Percentiles rank a stretch among this genome's conserved stretches.
These are phyloP conservation scores for Drosophila mercatorum DNA, from an alignment of 2,888 invertebrate species.

Conservation along the genomic window DNA sequence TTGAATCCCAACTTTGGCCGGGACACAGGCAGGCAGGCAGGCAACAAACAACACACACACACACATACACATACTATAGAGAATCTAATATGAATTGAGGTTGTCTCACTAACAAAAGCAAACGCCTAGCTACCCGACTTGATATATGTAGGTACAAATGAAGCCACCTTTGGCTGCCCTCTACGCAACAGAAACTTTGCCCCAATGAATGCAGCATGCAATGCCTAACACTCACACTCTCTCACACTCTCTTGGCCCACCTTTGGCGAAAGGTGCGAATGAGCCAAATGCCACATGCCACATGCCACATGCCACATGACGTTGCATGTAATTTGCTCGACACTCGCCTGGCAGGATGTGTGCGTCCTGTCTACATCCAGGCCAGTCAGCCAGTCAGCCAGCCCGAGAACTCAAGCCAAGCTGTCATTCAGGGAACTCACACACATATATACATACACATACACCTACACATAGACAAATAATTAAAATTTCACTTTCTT, in stretches of 20 bases:
- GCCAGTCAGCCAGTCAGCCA: constrained; percentile 53
- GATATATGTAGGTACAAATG: constrained; percentile 48
- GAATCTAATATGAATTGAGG: constrained; percentile 84
- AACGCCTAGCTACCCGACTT: constrained; percentile 60
- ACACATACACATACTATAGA: constrained; percentile 26
- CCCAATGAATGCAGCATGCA: constrained; percentile 66
- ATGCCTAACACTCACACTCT: constrained; percentile 9
- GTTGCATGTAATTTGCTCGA: constrained; percentile 80
- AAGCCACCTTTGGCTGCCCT: constrained; percentile 66
- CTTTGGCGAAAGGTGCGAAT: constrained; percentile 66
- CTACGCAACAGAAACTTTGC: constrained; percentile 64
- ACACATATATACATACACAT: constrained; percentile 11
- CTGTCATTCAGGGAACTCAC: constrained; percentile 70
- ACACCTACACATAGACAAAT: constrained; percentile 61
- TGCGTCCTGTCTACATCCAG: constrained; percentile 73
- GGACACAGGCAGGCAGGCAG: constrained; percentile 59
- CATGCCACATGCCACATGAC: constrained; percentile 77
- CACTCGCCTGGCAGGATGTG: constrained; percentile 63
- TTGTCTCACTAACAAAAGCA: constrained; percentile 79
- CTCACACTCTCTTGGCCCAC: background rate
- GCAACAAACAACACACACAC: constrained; percentile 53
- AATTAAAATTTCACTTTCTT: constrained; percentile 83
- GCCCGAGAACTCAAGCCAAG: constrained; percentile 49
- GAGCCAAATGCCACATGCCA: constrained; percentile 75
- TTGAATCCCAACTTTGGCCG: constrained; percentile 73